Evolutionary conservation across 2,113 vertebrate genomes (phyloP).

Genomic region (Fulica atra): DNA sequence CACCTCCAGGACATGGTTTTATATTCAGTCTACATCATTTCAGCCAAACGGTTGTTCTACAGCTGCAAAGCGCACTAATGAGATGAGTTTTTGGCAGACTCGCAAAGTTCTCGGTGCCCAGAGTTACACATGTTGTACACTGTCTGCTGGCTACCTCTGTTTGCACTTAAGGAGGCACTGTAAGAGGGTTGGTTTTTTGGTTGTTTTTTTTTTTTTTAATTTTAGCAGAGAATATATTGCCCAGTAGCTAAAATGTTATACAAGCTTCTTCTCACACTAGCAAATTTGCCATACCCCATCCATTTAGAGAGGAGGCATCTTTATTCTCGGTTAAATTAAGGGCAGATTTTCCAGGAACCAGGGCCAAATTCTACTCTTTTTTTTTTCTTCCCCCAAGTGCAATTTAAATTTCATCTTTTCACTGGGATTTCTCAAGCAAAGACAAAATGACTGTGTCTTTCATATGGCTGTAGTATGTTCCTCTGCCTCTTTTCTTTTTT

Average conservation of each 20-base stretch:
- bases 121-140: conserved; percentile 21
- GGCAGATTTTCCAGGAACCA: conserved; percentile 34
- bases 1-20: conserved; percentile 47
- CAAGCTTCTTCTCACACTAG: not conserved
- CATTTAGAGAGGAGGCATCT: conserved; percentile 7
- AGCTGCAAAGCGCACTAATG: conserved; percentile 9
- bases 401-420: conserved; percentile 11
- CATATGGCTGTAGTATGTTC: not conserved
- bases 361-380: not conserved
- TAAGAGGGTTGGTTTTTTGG: not conserved
- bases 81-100: conserved; percentile 42
- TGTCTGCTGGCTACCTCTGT: conserved; percentile 8
- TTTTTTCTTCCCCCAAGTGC: not conserved
- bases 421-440: not conserved
- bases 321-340: not conserved
- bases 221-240: conserved; percentile 4
- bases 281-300: not conserved
- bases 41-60: conserved; percentile 30
- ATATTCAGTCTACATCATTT: conserved; percentile 45
- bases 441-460: not conserved
- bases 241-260: not conserved
- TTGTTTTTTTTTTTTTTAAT: not conserved
- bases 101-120: not conserved
- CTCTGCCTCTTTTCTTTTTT: not conserved
- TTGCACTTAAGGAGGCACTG: conserved; percentile 32